These are phyloP conservation scores for Podotricha telesiphe DNA, from an alignment of 2,888 invertebrate genomes.

Conservation along the genomic window DNA sequence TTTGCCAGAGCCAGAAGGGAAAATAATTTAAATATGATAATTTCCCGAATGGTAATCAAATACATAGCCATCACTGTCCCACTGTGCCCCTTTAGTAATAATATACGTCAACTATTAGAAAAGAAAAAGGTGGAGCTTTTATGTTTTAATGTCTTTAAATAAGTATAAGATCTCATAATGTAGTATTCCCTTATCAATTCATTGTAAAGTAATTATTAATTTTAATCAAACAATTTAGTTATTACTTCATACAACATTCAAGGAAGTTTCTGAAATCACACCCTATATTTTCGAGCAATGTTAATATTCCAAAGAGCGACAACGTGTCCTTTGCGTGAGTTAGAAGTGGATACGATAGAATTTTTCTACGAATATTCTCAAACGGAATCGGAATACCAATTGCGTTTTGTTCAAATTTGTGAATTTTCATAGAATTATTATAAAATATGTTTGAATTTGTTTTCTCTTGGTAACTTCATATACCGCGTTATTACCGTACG, in stretches of 20 bases:
- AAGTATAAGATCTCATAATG: too few species aligned
- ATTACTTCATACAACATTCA: background rate
- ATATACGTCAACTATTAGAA: too few species aligned
- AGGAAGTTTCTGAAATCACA: slow-evolving; percentile 11
- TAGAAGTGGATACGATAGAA: slow-evolving; percentile 54
- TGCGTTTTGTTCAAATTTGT: slow-evolving; percentile 71
- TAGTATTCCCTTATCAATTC: too few species aligned
- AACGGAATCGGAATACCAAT: slow-evolving; percentile 79
- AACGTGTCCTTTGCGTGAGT: slow-evolving; percentile 58
- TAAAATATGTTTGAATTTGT: background rate
- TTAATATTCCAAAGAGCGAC: slow-evolving; percentile 50
- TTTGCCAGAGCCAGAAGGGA: too few species aligned
- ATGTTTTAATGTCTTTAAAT: too few species aligned
- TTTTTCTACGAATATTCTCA: slow-evolving; percentile 69
- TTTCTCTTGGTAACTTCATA: background rate
- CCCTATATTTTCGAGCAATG: slow-evolving; percentile 42
- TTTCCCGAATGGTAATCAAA: too few species aligned
- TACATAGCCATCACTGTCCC: too few species aligned
- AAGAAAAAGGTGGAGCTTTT: too few species aligned
- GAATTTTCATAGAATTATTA: slow-evolving; percentile 1
- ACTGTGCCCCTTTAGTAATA: too few species aligned
- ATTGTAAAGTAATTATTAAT: too few species aligned
- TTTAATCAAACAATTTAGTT: background rate
- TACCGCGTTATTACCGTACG: too few species aligned
- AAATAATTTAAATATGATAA: too few species aligned